A percentile compares a stretch with the other conserved stretches of the same genome.
These are phyloP conservation scores for Tipula confusa DNA, from an alignment of 2,888 invertebrate genomes.

Conservation along the genomic window DNA sequence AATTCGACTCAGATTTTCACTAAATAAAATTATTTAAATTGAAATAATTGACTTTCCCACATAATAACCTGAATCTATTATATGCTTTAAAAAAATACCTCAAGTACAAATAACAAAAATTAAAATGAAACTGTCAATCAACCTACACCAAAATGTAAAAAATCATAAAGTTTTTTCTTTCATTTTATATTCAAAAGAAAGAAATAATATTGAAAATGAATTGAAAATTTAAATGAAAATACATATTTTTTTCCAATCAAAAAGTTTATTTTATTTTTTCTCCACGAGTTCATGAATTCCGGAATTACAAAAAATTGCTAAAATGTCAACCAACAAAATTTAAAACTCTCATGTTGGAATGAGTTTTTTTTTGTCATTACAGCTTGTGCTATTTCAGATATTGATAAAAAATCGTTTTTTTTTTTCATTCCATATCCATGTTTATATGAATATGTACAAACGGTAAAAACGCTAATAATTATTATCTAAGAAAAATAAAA, in stretches of 20 bases:
- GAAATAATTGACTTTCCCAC: not conserved
- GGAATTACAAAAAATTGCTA: constrained; percentile 8
- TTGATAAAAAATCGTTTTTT: not conserved
- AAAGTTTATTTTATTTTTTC: not conserved
- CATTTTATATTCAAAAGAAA: constrained; percentile 12
- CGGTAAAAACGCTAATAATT: not conserved
- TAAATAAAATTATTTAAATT: not conserved
- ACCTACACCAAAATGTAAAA: not conserved
- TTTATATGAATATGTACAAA: not conserved
- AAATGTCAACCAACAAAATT: not conserved
- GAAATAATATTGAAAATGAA: constrained; percentile 4
- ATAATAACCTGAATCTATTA: not conserved
- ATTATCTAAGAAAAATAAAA: not conserved
- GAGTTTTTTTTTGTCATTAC: not conserved
- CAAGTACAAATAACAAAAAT: not conserved
- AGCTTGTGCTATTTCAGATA: not conserved
- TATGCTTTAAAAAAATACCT: not conserved
- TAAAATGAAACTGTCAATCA: constrained; percentile 25
- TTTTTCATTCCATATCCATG: not conserved
- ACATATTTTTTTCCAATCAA: constrained; percentile 15
- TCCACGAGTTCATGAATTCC: constrained; percentile 25
- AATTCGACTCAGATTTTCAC: not conserved
- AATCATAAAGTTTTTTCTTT: not conserved
- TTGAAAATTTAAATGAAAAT: constrained; percentile 20
- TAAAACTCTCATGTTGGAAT: not conserved